Evolutionary conservation across 64 coral and sea anemone species (phyloP).

Genomic region (Pocillopora verrucosa): DNA sequence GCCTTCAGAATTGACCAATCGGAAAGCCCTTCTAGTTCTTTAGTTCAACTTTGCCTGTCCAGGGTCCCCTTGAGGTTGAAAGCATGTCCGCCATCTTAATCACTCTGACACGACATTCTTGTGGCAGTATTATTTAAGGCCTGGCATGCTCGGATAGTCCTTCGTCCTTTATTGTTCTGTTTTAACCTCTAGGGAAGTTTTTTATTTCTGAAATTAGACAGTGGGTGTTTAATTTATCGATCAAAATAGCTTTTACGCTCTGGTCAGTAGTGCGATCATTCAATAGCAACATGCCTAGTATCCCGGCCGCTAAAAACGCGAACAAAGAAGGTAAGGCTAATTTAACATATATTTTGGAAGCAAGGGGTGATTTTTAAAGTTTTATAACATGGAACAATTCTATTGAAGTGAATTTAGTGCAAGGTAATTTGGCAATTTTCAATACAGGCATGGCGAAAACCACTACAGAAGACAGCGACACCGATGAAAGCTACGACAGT

Average conservation of each 20-base stretch:
- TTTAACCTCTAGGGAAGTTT: background rate
- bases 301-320: background rate
- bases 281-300: slow-evolving; percentile 15
- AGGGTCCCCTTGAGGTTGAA: background rate
- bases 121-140: background rate
- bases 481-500: background rate
- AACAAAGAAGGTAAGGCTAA: slow-evolving; percentile 15
- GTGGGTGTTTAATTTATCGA: background rate
- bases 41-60: background rate
- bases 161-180: background rate
- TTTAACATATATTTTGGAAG: background rate
- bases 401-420: too few relatives aligned
- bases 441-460: background rate
- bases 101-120: background rate
- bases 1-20: slow-evolving; percentile 4
- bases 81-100: background rate
- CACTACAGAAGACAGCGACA: background rate
- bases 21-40: background rate
- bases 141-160: background rate
- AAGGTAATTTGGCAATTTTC: background rate
- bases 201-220: background rate
- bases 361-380: background rate
- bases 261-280: background rate
- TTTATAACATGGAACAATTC: too few relatives aligned
- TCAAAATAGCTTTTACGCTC: slow-evolving; percentile 18